phyloP scores from a whole-genome alignment of 1,140 invertebrate species.

The honey bee (Apis mellifera) region Amel_HAv3.1 CM009936.2:14502501-14503000 shows the following conservation, averaged over 20 bases:
- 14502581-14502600: conserved; percentile 83
- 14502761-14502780: too few relatives aligned
- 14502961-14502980: conserved; percentile 91
- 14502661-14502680: conserved; percentile 91
- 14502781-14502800: neutral
- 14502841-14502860: conserved; percentile 91
- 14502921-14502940: conserved; percentile 91
- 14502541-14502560: too few relatives aligned
- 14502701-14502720: conserved; percentile 93
- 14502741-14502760: too few relatives aligned
- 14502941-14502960: conserved; percentile 93
- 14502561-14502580: neutral
- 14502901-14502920: conserved; percentile 89
- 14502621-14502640: conserved; percentile 96
- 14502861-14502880: conserved; percentile 94
- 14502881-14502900: conserved; percentile 93
- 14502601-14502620: conserved; percentile 94
- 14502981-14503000: conserved; percentile 93
- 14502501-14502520: neutral
- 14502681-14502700: conserved; percentile 94
- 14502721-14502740: conserved; percentile 67
- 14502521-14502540: neutral
- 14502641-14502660: conserved; percentile 94
- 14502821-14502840: conserved; percentile 91
- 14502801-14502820: conserved; percentile 85